phyloP scores from a whole-genome alignment of 2,113 vertebrate species.

The Hirundichthys speculiger region DNA sequence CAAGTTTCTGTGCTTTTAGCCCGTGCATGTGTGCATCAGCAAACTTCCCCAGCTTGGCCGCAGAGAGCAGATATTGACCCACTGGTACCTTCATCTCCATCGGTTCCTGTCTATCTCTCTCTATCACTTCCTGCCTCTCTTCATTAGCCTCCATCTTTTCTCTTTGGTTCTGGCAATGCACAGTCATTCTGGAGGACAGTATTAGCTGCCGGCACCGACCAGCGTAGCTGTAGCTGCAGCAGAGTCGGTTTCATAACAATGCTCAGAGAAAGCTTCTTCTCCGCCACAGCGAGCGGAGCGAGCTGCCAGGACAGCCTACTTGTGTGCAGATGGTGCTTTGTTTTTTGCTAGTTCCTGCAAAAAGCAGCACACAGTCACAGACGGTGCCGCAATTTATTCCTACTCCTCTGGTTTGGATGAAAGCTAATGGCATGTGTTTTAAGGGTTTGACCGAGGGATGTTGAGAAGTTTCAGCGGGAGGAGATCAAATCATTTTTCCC shows the following conservation, averaged over 20 bases:
- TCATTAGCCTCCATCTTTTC: conserved; percentile 58
- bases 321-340: conserved; percentile 76
- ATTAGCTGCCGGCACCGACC: conserved; percentile 73
- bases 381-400: conserved; percentile 50
- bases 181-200: conserved; percentile 70
- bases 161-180: conserved; percentile 57
- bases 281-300: conserved; percentile 46
- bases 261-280: conserved; percentile 55
- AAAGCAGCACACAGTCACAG: conserved; percentile 55
- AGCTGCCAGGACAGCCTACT: conserved; percentile 68
- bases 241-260: conserved; percentile 64
- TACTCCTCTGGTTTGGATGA: conserved; percentile 62
- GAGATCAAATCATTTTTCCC: conserved; percentile 23
- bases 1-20: conserved; percentile 40
- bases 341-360: conserved; percentile 63
- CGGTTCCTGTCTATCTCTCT: conserved; percentile 36
- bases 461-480: conserved; percentile 26
- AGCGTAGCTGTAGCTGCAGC: conserved; percentile 44
- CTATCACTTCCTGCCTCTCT: conserved; percentile 57
- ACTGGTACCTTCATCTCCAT: conserved; percentile 41
- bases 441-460: conserved; percentile 38
- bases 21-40: conserved; percentile 17
- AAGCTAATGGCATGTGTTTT: conserved; percentile 64
- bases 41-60: conserved; percentile 44
- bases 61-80: conserved; percentile 17